Evolutionary conservation across 2,113 vertebrate genomes (phyloP).

Genomic region (Misgurnus anguillicaudatus): DNA sequence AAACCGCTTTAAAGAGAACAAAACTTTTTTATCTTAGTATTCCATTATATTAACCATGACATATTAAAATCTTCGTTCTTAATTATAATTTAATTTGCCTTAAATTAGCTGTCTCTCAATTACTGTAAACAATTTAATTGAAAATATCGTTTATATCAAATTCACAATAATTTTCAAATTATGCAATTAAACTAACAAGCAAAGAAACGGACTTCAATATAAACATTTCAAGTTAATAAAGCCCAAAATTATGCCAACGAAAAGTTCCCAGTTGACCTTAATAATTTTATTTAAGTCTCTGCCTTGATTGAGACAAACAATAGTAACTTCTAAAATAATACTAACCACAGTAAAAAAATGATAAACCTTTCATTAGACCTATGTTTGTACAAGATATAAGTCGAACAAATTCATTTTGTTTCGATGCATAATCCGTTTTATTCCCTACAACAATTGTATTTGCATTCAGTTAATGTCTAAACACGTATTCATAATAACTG

Average conservation of each 20-base stretch:
- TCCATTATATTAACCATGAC: too few relatives aligned
- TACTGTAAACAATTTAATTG: too few relatives aligned
- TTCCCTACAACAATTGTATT: slow-evolving; percentile 63
- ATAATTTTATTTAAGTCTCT: slow-evolving; percentile 11
- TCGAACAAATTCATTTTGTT: slow-evolving; percentile 46
- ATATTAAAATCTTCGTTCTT: neutral
- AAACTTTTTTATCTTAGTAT: too few relatives aligned
- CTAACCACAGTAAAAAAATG: slow-evolving; percentile 38
- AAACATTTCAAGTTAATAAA: too few relatives aligned
- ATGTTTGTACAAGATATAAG: slow-evolving; percentile 21
- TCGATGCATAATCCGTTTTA: slow-evolving; percentile 61
- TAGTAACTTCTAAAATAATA: slow-evolving; percentile 37
- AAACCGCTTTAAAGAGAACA: neutral
- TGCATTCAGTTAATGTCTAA: slow-evolving; percentile 69
- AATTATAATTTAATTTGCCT: neutral
- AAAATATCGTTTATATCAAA: too few relatives aligned
- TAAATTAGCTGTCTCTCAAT: neutral
- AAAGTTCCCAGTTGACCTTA: neutral
- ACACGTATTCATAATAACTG: slow-evolving; percentile 61
- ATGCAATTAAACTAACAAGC: too few relatives aligned
- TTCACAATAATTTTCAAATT: too few relatives aligned
- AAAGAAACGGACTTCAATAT: too few relatives aligned
- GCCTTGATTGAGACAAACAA: slow-evolving; percentile 26
- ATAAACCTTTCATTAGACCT: slow-evolving; percentile 43
- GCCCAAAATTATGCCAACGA: neutral